Base-by-base conservation (phyloP, 35 echinoderm and acorn worm species). In the Stichopus chloronotus region DNA sequence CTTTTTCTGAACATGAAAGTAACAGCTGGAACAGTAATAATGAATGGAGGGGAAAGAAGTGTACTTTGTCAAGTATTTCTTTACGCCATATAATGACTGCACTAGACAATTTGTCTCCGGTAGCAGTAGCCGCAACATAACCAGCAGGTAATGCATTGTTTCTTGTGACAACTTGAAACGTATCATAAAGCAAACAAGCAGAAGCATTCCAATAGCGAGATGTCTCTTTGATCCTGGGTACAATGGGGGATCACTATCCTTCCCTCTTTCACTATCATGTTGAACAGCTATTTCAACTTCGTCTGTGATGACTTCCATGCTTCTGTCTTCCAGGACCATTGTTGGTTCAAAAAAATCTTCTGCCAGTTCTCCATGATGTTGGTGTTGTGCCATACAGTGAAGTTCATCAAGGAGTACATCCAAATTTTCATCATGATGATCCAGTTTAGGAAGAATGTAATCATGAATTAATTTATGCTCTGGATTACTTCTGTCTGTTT, bases 1-100 rank as follows among this genome's bases (percentile, higher is more conserved):
- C 5, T 79, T 20, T 20, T 79, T 79, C 9, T 21, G 11, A 79
- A 79, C 8, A 52, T 8, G 76, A 4, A 4, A 9, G 21, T 52
- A 79, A 79, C 76, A 79, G 21, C 11, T 16, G 11, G 76, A 79
- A 79, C 76, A 79, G 21, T 79, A 79, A 79, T 79, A 79, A 9
- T 9, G 11, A 19, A 79, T 52, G 11, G 11, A 9, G 9, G 76
- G 76, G 8, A 79, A 9, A 79, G 9, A 79, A 13, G 76, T 79
- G 30, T 79, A 79, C 11, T 16, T 9, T 13, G n/a, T 4, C 8
- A 79, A 20, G 30, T 79, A 79, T 22, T 79, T 79, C 9, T 20
- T 11, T 9, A 79, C 2, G 8, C 12, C 9, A 79, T 79, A 52
- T 9, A 79, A 20, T 21, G 21, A 21, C 21, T 11, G 11, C 21